phyloP scores from a whole-genome alignment of 2,797 vertebrate genomes.

The Zalophus californianus region DNA sequence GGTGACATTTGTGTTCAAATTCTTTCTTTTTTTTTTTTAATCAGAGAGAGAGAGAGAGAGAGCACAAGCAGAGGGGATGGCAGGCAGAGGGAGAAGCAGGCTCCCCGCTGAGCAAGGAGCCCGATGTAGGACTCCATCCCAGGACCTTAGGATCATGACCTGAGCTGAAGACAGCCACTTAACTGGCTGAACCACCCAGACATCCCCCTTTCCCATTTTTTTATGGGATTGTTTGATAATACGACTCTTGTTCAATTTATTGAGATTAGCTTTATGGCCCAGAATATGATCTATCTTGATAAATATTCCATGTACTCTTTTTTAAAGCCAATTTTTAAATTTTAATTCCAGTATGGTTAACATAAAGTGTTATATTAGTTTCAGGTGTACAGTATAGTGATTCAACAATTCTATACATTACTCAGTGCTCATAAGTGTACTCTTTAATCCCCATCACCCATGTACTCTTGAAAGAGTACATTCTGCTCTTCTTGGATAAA shows the following conservation, averaged over 20 bases:
- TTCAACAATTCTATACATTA: neutral
- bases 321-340: neutral
- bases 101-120: no score
- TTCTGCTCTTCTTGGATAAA: neutral
- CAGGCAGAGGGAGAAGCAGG: no score
- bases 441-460: neutral
- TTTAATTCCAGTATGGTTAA: neutral
- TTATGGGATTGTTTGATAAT: neutral
- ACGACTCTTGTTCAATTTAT: neutral
- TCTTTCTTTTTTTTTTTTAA: neutral
- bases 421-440: neutral
- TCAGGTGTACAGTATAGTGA: neutral
- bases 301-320: neutral
- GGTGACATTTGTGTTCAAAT: neutral
- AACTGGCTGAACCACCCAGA: no score
- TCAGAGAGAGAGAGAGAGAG: no score
- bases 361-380: neutral
- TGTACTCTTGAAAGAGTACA: neutral
- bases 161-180: no score
- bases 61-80: no score
- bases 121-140: no score
- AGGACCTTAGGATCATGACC: no score
- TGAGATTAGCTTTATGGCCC: neutral
- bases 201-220: neutral
- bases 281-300: neutral